These are phyloP conservation scores for Aricia artaxerxes DNA, from an alignment of 2,888 invertebrate species.

Conservation along the genomic window DNA sequence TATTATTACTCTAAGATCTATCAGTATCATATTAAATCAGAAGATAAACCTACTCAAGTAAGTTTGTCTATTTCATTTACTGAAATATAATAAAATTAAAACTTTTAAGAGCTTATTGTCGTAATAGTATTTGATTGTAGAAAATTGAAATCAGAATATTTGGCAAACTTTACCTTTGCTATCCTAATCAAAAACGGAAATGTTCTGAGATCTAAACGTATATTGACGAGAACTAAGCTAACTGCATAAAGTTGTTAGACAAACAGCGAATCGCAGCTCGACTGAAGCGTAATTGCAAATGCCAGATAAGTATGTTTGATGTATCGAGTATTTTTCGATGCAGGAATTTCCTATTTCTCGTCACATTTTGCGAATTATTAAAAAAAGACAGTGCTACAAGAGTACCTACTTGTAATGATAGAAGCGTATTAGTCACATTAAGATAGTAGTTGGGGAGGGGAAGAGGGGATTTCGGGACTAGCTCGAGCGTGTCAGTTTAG, in stretches of 20 bases:
- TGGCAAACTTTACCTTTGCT: constrained; percentile 4
- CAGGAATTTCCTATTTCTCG: neutral
- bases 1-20: no score
- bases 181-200: constrained; percentile 17
- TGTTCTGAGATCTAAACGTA: constrained; percentile 18
- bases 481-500: no score
- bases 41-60: no score
- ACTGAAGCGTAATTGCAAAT: constrained; percentile 39
- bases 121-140: neutral
- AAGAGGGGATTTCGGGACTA: no score
- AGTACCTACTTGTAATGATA: no score
- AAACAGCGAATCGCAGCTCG: constrained; percentile 37
- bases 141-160: neutral
- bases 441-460: no score
- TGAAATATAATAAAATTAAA: neutral
- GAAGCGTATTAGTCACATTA: no score
- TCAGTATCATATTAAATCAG: no score
- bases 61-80: no score
- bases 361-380: neutral
- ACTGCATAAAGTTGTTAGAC: constrained; percentile 28
- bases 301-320: constrained; percentile 39
- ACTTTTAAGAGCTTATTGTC: neutral
- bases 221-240: constrained; percentile 23
- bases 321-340: constrained; percentile 22
- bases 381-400: neutral